phyloP scores from a whole-genome alignment of 2,113 vertebrate species.

The Rynchops niger region DNA sequence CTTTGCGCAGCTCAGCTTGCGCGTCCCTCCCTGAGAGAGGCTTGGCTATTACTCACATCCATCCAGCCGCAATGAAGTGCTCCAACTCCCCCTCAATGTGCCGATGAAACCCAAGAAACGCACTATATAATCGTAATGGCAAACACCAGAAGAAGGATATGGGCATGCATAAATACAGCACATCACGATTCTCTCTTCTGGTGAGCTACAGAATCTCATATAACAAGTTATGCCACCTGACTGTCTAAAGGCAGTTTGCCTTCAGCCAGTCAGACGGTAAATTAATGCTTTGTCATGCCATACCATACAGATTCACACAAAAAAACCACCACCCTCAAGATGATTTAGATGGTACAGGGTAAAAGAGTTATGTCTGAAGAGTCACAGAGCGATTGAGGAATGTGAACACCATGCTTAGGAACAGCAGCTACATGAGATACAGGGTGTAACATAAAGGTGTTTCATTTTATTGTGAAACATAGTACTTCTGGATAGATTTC shows the following conservation, averaged over 20 bases:
- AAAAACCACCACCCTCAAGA: not conserved
- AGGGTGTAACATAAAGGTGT: not conserved
- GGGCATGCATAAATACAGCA: not conserved
- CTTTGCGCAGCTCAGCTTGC: not conserved
- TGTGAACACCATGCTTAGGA: not conserved
- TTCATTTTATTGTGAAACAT: not conserved
- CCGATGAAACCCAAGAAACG: not conserved
- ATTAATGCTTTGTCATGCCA: not conserved
- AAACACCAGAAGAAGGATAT: not conserved
- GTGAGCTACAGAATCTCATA: not conserved
- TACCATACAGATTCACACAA: not conserved
- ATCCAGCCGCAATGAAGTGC: not conserved
- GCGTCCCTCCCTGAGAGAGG: not conserved
- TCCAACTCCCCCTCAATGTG: not conserved
- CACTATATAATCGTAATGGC: not conserved
- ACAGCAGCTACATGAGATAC: not conserved
- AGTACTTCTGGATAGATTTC: not conserved
- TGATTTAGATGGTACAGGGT: not conserved
- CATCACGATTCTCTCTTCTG: not conserved
- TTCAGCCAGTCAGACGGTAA: not conserved
- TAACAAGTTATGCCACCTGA: not conserved
- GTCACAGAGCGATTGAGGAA: not conserved
- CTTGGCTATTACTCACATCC: not conserved
- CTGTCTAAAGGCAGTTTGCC: not conserved
- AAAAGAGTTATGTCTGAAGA: not conserved